Percentiles rank a stretch among this genome's conserved stretches.
Conservation (phyloP, 2,797 vertebrate species). For the Sternotherus odoratus region DNA sequence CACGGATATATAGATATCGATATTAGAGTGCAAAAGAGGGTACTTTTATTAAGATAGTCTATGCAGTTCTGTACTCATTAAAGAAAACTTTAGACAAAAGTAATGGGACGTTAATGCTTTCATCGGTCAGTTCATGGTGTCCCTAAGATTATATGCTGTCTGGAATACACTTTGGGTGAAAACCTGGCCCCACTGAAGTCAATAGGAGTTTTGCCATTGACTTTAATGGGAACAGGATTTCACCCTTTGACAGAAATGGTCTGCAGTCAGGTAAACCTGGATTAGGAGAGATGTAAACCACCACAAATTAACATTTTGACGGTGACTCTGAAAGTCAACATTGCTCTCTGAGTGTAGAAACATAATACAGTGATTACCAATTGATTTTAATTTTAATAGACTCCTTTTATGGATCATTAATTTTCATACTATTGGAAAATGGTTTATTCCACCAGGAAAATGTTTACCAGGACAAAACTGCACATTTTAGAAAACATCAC, state of each 20-base stretch:
- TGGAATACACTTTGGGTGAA: background rate
- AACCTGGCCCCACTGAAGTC: background rate
- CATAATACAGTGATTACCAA: constrained; percentile 4
- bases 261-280: constrained; percentile 38
- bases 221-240: background rate
- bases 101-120: background rate
- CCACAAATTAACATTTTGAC: constrained; percentile 61
- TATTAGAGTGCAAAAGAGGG: background rate
- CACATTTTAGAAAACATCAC: background rate
- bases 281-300: constrained; percentile 63
- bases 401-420: constrained; percentile 53
- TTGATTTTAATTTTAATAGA: constrained; percentile 46
- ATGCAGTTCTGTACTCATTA: background rate
- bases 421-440: constrained; percentile 19
- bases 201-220: background rate
- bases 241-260: background rate
- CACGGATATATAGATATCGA: background rate
- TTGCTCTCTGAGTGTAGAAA: constrained; percentile 42
- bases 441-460: background rate
- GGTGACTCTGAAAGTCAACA: constrained; percentile 64
- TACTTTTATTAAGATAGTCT: constrained; percentile 17
- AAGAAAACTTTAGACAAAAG: background rate
- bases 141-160: background rate
- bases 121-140: background rate
- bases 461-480: background rate